Conservation (phyloP, 1,140 invertebrate species). For the Melipona quadrifasciata region DNA sequence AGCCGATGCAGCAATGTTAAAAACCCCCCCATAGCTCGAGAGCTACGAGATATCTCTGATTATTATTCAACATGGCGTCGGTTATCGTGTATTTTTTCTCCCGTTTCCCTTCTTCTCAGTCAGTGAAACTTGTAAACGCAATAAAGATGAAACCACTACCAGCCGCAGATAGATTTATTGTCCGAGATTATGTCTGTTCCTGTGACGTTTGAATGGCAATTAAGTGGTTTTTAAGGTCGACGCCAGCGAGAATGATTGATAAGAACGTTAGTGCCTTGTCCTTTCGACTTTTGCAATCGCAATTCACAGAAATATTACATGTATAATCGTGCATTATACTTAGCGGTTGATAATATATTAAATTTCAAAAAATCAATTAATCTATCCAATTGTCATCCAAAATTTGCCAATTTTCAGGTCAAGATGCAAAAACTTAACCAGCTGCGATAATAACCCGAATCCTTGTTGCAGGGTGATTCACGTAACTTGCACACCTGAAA, state of each 20-base stretch:
- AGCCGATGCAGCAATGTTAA: background rate
- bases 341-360: too few species aligned
- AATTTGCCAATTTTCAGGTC: too few species aligned
- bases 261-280: background rate
- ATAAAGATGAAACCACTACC: background rate
- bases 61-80: background rate
- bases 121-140: background rate
- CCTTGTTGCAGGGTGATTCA: too few species aligned
- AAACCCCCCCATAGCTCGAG: background rate
- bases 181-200: background rate
- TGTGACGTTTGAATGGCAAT: background rate
- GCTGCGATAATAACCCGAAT: too few species aligned
- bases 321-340: too few species aligned
- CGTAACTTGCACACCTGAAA: too few species aligned
- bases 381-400: too few species aligned
- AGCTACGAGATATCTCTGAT: background rate
- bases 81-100: background rate
- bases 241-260: background rate
- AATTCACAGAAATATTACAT: too few species aligned
- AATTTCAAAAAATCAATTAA: too few species aligned
- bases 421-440: too few species aligned
- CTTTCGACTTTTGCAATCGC: background rate
- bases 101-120: background rate
- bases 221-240: constrained; percentile 1
- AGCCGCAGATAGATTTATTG: background rate